A percentile compares a stretch with the other conserved stretches of the same genome.
These are phyloP conservation scores for Tyria jacobaeae DNA, from an alignment of 2,888 invertebrate species.

Conservation along the genomic window DNA sequence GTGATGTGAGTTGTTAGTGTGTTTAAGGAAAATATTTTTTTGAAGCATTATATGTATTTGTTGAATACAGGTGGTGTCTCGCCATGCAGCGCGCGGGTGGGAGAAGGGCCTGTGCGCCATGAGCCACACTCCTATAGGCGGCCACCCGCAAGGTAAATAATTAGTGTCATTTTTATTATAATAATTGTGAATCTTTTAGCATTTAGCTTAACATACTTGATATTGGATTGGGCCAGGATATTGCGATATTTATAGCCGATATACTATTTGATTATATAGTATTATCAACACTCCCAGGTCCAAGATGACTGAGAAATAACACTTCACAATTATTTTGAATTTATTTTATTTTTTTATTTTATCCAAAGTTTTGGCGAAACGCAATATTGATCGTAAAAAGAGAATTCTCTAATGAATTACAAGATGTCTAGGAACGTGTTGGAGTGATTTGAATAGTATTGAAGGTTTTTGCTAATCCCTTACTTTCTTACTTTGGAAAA, in stretches of 20 bases:
- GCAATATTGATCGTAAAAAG: too few species aligned
- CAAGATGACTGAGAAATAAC: background rate
- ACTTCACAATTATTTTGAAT: background rate
- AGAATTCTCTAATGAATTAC: too few species aligned
- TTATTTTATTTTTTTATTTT: too few species aligned
- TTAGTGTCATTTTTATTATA: background rate
- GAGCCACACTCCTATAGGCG: conserved; percentile 87
- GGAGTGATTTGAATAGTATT: background rate
- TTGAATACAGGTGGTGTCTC: conserved; percentile 84
- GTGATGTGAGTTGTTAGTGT: background rate
- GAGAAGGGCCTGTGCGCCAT: conserved; percentile 87
- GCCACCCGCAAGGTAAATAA: conserved; percentile 85
- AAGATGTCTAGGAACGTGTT: too few species aligned
- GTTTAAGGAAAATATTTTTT: background rate
- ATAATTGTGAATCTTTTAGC: background rate
- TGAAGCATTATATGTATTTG: conserved; percentile 6
- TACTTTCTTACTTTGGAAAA: too few species aligned
- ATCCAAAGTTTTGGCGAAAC: too few species aligned
- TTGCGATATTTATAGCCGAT: background rate
- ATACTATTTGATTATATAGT: background rate
- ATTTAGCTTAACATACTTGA: background rate
- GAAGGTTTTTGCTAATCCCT: too few species aligned
- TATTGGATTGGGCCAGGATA: background rate
- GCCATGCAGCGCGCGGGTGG: conserved; percentile 87
- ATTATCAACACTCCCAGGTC: background rate